Percentiles rank a stretch among this genome's conserved stretches.
Conservation (phyloP, 2,888 invertebrate species). For the Mythimna lalbum region DNA sequence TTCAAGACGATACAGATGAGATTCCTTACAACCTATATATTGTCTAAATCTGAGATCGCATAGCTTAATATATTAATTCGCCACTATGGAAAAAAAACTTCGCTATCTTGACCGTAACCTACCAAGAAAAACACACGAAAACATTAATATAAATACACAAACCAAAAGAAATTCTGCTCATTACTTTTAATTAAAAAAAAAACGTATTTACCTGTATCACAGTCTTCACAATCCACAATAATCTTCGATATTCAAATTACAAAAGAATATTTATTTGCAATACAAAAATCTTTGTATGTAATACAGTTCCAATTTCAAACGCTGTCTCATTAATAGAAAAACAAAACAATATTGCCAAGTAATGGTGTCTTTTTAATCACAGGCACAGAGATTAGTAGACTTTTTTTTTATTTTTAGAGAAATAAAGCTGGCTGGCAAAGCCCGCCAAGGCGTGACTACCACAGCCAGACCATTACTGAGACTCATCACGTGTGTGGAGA, state of each 20-base stretch:
- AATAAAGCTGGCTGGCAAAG: slow-evolving; percentile 3
- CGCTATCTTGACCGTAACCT: background rate
- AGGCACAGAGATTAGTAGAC: background rate
- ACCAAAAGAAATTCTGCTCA: background rate
- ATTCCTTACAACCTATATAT: background rate
- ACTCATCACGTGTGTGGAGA: background rate
- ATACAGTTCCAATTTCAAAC: background rate
- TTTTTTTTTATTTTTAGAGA: background rate
- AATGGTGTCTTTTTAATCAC: background rate
- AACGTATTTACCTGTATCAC: background rate
- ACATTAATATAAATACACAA: background rate
- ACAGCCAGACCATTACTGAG: slow-evolving; percentile 7
- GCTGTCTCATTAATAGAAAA: background rate
- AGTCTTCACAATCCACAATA: background rate
- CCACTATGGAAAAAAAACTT: background rate
- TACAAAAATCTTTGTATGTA: no score
- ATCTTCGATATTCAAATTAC: background rate
- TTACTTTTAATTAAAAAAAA: background rate
- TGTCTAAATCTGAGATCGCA: background rate
- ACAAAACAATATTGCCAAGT: background rate
- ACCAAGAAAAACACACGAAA: background rate
- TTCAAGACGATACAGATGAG: no score
- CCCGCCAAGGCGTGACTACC: slow-evolving; percentile 6
- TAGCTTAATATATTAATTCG: background rate
- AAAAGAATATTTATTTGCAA: no score